Evolutionary conservation across 2,797 vertebrate genomes (phyloP).

Genomic region (Sebastes itinus): DNA sequence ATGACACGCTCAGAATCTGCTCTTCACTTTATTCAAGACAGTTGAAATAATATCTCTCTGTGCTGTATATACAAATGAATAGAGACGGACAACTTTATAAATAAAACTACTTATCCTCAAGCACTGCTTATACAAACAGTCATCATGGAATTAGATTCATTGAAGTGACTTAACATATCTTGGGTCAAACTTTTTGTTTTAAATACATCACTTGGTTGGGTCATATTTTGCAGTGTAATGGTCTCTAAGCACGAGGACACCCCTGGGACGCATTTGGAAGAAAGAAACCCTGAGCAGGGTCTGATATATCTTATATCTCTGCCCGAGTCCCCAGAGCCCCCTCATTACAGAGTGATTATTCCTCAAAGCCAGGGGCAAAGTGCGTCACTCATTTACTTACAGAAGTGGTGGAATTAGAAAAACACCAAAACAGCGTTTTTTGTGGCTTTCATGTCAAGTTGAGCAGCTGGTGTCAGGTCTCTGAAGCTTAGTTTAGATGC

Average conservation of each 20-base stretch:
- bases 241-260: background rate
- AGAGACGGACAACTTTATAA: background rate
- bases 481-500: background rate
- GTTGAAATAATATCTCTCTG: background rate
- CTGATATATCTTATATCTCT: conserved; percentile 20
- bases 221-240: background rate
- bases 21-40: background rate
- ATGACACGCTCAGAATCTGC: background rate
- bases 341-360: conserved; percentile 53
- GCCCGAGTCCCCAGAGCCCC: conserved; percentile 21
- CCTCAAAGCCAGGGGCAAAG: conserved; percentile 24
- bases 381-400: conserved; percentile 19
- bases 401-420: background rate
- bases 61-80: background rate
- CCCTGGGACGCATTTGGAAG: conserved; percentile 21
- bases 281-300: background rate
- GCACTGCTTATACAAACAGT: background rate
- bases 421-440: background rate
- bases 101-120: background rate
- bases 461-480: background rate
- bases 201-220: too few relatives aligned
- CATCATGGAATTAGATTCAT: background rate
- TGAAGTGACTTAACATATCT: background rate
- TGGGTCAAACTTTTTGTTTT: background rate
- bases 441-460: background rate